Percentiles rank a stretch among this genome's conserved stretches.
These are phyloP conservation scores for Linurgus olivaceus DNA, from an alignment of 2,797 vertebrate species.

Conservation along the genomic window DNA sequence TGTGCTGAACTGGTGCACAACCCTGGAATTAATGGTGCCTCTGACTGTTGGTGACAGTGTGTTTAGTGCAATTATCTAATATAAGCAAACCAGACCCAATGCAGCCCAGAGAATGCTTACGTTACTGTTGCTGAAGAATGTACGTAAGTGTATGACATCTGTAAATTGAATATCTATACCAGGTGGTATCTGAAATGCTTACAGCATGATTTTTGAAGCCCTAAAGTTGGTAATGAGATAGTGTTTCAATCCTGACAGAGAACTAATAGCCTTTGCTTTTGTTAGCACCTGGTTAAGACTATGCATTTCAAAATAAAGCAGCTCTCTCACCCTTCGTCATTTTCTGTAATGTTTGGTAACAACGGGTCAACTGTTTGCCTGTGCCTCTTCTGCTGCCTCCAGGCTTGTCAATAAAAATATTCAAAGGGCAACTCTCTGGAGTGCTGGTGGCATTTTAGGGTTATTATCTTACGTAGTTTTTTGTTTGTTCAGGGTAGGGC, in stretches of 20 bases:
- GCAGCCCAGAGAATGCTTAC: background rate
- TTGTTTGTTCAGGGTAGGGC: slow-evolving; percentile 41
- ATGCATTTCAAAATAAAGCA: background rate
- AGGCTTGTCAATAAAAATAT: background rate
- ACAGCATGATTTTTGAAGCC: background rate
- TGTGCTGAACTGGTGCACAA: background rate
- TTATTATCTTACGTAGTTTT: background rate
- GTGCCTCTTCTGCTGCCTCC: background rate
- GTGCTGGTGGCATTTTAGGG: slow-evolving; percentile 19
- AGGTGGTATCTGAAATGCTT: background rate
- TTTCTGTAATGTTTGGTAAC: background rate
- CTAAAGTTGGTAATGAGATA: background rate
- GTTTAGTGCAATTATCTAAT: background rate
- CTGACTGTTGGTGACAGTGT: background rate
- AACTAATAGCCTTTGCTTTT: background rate
- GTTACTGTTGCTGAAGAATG: background rate
- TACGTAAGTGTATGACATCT: background rate
- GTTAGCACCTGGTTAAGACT: background rate
- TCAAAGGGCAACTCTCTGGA: background rate
- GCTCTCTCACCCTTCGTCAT: background rate
- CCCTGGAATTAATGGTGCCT: background rate
- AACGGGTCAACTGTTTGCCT: background rate
- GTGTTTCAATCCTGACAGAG: background rate
- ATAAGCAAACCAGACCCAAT: background rate
- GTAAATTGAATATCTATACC: background rate